A percentile compares a stretch with the other conserved stretches of the same genome.
phyloP scores from a whole-genome alignment of 2,797 vertebrate species.

The Hephaestus fuliginosus region DNA sequence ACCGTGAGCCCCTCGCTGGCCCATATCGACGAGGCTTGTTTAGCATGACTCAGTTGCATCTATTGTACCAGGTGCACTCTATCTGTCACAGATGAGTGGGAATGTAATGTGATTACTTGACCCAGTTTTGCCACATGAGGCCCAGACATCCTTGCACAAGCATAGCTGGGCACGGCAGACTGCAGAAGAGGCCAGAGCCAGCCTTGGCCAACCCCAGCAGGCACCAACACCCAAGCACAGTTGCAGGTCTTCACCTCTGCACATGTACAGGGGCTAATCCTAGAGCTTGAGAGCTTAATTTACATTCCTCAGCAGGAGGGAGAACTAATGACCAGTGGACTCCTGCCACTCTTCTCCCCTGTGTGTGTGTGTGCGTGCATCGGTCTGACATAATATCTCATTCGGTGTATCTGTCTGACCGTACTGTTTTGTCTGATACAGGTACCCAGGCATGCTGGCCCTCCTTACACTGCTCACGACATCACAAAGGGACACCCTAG shows the following conservation, averaged over 20 bases:
- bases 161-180: constrained; percentile 40
- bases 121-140: constrained; percentile 61
- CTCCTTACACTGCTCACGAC: constrained; percentile 94
- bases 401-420: constrained; percentile 26
- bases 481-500: constrained; percentile 96
- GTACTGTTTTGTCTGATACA: constrained; percentile 83
- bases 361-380: constrained; percentile 4
- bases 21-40: constrained; percentile 22
- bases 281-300: constrained; percentile 59
- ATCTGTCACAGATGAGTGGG: constrained; percentile 54
- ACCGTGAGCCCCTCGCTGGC: constrained; percentile 5
- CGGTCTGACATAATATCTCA: constrained; percentile 10
- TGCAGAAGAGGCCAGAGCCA: constrained; percentile 42
- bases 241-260: constrained; percentile 56
- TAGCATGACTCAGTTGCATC: constrained; percentile 48
- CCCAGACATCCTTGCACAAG: constrained; percentile 40
- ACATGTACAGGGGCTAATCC: constrained; percentile 62
- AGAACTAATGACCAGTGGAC: constrained; percentile 67
- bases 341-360: constrained; percentile 21
- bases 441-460: constrained; percentile 93
- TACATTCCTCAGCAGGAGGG: constrained; percentile 64
- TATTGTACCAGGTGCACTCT: constrained; percentile 45
- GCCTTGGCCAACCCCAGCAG: constrained; percentile 42
- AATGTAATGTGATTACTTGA: constrained; percentile 60
- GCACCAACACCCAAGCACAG: constrained; percentile 46